Evolutionary conservation across 1,140 invertebrate genomes (phyloP), one percentile per base, ranked within the genome.

Genomic region (Myzus persicae): DNA sequence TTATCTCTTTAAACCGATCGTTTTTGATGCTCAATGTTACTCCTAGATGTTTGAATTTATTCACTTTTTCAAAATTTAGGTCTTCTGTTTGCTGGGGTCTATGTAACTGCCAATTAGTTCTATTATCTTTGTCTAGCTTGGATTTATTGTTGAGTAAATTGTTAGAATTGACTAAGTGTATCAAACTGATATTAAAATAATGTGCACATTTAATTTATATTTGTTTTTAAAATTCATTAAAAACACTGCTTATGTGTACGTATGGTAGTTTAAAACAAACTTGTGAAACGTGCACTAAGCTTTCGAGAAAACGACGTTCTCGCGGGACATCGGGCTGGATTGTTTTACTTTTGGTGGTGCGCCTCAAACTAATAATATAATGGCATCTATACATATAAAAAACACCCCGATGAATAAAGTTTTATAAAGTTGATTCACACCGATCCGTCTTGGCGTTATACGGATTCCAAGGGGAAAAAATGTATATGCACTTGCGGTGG

Each of bases 391-490:
- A 90, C 14, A 67, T n/a, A 14, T 18, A 76, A 67, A 4, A 67
- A 0, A 76, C 1, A 36, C 38, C 26, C 89, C 38, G 11, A n/a
- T 20, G 36, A 59, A 59, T 40, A 90, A 59, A 90, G 89, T 90
- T 91, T 48, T 46, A 81, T 48, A 76, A 42, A 90, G 59, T 67
- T 36, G 54, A 81, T 36, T 92, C 90, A 26, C 44, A 54, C 36
- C 46, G 31, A 51, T 93, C 81, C 24, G 36, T 85, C 91, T 93
- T 93, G 36, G 7, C 36, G 36, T 84, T 48, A 44, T 44, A 82
- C 36, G 0, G 67, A 82, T n/a, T 18, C 36, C n/a, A 31, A 7
- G 20, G 89, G 38, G 54, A 4, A 82, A 36, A 48, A 81, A 48
- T 82, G 59, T 76, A 76, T n/a, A n/a, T 76, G n/a, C 54, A 76